Base-by-base conservation (phyloP, 2,888 invertebrate genomes). In the Polyploca ridens region DNA sequence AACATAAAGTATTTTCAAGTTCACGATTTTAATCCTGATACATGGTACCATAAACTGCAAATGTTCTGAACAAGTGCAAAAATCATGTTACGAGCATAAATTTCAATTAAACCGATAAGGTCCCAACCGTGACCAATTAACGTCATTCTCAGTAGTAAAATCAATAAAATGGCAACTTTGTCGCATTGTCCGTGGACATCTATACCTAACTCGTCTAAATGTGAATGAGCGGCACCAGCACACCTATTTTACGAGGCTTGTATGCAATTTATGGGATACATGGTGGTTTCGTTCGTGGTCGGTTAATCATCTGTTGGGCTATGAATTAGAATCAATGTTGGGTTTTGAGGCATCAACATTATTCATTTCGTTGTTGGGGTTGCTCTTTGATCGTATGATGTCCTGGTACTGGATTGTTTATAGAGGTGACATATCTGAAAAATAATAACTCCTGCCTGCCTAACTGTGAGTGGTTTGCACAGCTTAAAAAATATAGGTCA, bases 241-340 rank as follows among this genome's bases (percentile, higher is more conserved):
- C 62, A 65, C 16, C 54, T 76, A 72, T 64, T 80, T 80, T 80
- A 81, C 73, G 76, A 79, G 64, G 63, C 68, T 64, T 67, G 68
- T 64, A 41, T 44, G 69, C 73, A 74, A 81, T 81, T 82, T 83
- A 83, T 78, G 68, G 77, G 38, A 64, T 71, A 71, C 79, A 74
- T 69, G 70, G 67, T 65, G 68, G 71, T 74, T 73, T 77, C 78
- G 72, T 75, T 81, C 74, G 72, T 73, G 72, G 76, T 63, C 79
- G 78, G 76, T 79, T 83, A 81, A 83, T 83, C 81, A 81, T 77
- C 66, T 68, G 66, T 33, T 69, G 63, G 64, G 73, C 75, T 66
- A 82, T 82, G 79, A 82, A 81, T 82, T 79, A 82, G 70, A 82
- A 79, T 77, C 78, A 76, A 76, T 73, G 58, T 58, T 19, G 6